Conservation (phyloP, 1,140 invertebrate genomes). For the Myzus persicae region DNA sequence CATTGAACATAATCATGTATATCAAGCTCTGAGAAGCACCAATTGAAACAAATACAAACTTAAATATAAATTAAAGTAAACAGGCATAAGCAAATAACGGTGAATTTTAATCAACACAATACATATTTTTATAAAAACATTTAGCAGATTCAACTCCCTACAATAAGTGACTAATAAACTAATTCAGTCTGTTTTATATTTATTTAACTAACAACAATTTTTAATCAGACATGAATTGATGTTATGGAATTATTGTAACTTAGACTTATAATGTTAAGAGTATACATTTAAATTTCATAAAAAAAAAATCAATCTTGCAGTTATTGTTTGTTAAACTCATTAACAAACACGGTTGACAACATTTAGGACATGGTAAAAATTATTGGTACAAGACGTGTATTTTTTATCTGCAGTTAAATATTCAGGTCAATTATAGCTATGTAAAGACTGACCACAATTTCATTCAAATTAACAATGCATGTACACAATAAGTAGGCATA, state of each 20-base stretch:
- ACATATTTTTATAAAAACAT: conserved; percentile 26
- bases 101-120: conserved; percentile 38
- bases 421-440: neutral
- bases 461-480: neutral
- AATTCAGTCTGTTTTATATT: conserved; percentile 27
- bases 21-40: neutral
- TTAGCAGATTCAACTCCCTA: conserved; percentile 29
- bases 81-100: conserved; percentile 16
- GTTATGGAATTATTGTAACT: neutral
- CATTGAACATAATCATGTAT: neutral
- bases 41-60: neutral
- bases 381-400: neutral
- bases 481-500: neutral
- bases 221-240: conserved; percentile 18
- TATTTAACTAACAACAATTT: conserved; percentile 37
- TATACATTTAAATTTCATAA: neutral
- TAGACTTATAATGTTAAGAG: neutral
- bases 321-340: neutral
- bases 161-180: neutral
- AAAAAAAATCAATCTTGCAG: neutral
- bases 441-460: neutral
- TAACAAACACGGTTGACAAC: neutral
- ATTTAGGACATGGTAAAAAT: neutral
- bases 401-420: neutral
- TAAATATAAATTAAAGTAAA: neutral